phyloP scores from a whole-genome alignment of 2,113 vertebrate genomes.

The Eudorcas thomsonii region DNA sequence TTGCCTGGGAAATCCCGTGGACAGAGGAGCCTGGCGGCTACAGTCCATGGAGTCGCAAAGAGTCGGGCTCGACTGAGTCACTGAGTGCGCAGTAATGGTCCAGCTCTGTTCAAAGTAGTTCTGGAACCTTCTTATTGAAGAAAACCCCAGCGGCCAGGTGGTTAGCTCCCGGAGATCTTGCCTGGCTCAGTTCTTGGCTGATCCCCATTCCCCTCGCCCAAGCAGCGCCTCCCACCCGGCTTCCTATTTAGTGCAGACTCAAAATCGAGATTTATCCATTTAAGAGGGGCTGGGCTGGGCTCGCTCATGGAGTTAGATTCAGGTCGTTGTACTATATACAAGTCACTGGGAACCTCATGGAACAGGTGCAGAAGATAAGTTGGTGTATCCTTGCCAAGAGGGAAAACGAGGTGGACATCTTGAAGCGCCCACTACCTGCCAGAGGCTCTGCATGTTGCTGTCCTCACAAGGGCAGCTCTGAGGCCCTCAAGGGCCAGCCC shows the following conservation, averaged over 20 bases:
- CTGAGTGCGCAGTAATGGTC: not conserved
- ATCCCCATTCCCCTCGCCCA: not conserved
- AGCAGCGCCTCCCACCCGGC: not conserved
- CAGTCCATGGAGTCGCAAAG: not conserved
- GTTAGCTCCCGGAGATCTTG: not conserved
- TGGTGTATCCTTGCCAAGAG: not conserved
- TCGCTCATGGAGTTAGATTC: not conserved
- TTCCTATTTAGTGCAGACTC: not conserved
- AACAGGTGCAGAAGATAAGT: not conserved
- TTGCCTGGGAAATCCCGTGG: not conserved
- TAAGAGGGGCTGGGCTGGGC: not conserved
- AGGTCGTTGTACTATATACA: not conserved
- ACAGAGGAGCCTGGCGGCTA: not conserved
- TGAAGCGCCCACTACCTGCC: fast-evolving
- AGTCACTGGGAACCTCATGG: not conserved
- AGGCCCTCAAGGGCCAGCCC: not conserved
- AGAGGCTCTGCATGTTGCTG: fast-evolving
- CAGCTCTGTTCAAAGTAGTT: not conserved
- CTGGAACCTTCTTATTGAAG: not conserved
- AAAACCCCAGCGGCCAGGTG: not conserved
- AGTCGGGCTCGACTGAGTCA: not conserved
- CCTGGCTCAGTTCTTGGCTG: not conserved
- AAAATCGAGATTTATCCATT: not conserved
- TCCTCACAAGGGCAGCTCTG: not conserved
- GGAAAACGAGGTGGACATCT: not conserved